Evolutionary conservation across 2,888 invertebrate genomes (phyloP), one percentile per base, ranked within the genome.

Genomic region (Leptarthrus brevirostris): DNA sequence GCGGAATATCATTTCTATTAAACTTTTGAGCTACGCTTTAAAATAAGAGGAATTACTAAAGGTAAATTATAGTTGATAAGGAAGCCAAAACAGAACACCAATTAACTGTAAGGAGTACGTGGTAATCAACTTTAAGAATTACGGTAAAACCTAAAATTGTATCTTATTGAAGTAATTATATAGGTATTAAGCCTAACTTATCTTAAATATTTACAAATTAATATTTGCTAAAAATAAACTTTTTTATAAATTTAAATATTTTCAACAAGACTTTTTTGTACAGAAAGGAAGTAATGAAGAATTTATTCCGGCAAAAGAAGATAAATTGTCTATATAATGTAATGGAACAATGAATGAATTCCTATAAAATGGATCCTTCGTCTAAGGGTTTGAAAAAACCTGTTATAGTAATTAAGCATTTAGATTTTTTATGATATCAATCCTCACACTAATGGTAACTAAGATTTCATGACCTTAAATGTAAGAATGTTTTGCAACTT

Each of bases 51-150:
- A n/a, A n/a, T n/a, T n/a, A n/a, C n/a, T 44, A 44, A 44, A 44
- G 16, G 3, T 14, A 44, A 49, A 49, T 6, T 20, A 3, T 40
- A 64, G 44, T 47, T 44, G 6, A 6, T 44, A 24, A 64, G 47
- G 14, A 22, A 64, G 64, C 47, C 40, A 64, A 64, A 64, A 44
- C 4, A 24, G 44, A 64, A 64, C 64, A 64, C 64, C 64, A 64
- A 64, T 24, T 64, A 64, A 47, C 20, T 47, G 8, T 64, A 64
- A 64, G 44, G n/a, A 24, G 12, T 47, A 14, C 24, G 44, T 8
- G 20, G 8, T 14, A 40, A 30, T 56, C 18, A 14, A 20, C 8
- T 10, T 2, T 58, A 58, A 58, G 58, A 58, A 16, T 34, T 22
- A 18, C 16, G 18, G 4, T 49, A 18, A 20, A 49, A 49, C 16